Evolutionary conservation across 2,797 vertebrate genomes (phyloP).

Genomic region (Balearica regulorum): DNA sequence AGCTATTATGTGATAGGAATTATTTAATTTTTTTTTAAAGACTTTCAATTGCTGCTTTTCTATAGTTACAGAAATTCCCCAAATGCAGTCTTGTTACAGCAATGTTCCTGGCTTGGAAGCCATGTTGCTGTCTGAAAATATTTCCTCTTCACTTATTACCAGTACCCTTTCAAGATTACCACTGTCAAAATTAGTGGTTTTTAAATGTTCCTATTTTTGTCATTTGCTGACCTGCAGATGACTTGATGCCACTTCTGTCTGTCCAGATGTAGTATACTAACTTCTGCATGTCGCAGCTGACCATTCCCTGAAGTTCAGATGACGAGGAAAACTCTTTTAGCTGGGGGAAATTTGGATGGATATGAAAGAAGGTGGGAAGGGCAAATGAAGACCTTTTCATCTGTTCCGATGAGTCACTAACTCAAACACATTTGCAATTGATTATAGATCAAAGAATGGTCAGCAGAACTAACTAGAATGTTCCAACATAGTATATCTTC

Average conservation of each 20-base stretch:
- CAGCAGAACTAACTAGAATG: neutral
- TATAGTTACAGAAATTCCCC: neutral
- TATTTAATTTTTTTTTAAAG: neutral
- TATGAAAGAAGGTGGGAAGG: neutral
- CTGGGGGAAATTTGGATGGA: neutral
- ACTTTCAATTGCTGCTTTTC: neutral
- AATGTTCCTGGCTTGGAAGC: neutral
- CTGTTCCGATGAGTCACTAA: neutral
- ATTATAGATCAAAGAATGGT: neutral
- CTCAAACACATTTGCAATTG: neutral
- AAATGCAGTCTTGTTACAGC: neutral
- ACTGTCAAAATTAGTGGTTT: neutral
- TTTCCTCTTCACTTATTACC: neutral
- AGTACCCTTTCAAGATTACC: neutral
- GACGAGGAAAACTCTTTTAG: neutral
- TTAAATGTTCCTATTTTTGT: neutral
- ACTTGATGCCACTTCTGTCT: neutral
- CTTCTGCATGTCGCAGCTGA: neutral
- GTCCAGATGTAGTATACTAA: neutral
- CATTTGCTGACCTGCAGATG: neutral
- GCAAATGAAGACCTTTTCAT: neutral
- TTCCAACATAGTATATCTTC: neutral
- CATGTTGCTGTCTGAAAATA: neutral
- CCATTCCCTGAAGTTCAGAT: neutral
- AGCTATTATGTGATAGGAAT: neutral